Percentiles rank a stretch among this genome's conserved stretches.
These are phyloP conservation scores for Pomacea maculata DNA, from an alignment of 1,140 invertebrate species.

Conservation along the genomic window DNA sequence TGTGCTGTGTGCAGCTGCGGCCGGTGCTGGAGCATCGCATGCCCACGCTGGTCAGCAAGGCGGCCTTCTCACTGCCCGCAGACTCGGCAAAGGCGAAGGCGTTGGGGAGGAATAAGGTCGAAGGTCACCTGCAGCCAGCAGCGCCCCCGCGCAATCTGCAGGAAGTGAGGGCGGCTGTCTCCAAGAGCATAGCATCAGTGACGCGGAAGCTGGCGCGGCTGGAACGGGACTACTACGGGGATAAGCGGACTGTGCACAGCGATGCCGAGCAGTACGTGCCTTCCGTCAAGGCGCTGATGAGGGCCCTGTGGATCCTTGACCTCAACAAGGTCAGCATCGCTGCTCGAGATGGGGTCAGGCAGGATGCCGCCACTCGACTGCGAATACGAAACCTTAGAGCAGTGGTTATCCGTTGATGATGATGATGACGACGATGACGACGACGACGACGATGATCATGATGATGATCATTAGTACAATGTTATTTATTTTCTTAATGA, in stretches of 20 bases:
- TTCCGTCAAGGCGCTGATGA: conserved; percentile 42
- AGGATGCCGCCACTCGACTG: too few species aligned
- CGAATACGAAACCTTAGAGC: too few species aligned
- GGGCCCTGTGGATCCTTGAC: conserved; percentile 35
- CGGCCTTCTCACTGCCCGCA: conserved; percentile 32
- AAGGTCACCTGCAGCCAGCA: conserved; percentile 12
- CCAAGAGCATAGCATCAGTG: conserved; percentile 34
- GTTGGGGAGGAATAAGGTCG: background rate
- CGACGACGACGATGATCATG: too few species aligned
- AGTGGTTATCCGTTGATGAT: too few species aligned
- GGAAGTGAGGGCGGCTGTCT: conserved; percentile 34
- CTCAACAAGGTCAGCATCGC: conserved; percentile 27
- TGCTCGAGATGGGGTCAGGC: too few species aligned
- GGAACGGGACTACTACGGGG: conserved; percentile 45
- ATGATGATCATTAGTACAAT: too few species aligned
- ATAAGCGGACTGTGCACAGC: conserved; percentile 35
- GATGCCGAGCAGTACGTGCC: conserved; percentile 38
- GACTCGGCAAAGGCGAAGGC: conserved; percentile 7
- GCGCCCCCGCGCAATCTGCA: conserved; percentile 37
- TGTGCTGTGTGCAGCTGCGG: conserved; percentile 31
- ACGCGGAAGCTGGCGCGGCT: conserved; percentile 33
- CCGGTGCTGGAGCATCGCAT: conserved; percentile 45
- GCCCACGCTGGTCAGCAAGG: conserved; percentile 42
- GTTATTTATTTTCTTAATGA: too few species aligned
- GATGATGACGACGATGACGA: too few species aligned